Percentiles rank a stretch among this genome's conserved stretches.
Conservation (phyloP, 1,140 invertebrate genomes). For the Drosophila ficusphila region DNA sequence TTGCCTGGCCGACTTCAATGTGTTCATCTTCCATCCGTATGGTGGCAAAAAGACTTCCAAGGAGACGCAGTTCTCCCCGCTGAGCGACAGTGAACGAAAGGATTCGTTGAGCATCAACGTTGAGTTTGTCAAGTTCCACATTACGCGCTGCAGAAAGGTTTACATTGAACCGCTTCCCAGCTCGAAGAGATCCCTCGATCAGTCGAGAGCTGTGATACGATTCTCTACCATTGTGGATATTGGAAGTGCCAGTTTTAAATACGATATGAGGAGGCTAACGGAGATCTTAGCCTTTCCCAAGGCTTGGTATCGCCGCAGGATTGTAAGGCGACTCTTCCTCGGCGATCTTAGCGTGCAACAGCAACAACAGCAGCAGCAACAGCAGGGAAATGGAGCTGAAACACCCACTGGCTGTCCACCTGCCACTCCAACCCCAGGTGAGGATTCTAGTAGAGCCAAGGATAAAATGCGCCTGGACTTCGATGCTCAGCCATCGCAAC, state of each 20-base stretch:
- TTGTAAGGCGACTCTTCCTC: conserved; percentile 96
- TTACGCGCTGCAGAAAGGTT: conserved; percentile 94
- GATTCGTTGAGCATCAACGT: conserved; percentile 98
- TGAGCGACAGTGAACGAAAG: conserved; percentile 95
- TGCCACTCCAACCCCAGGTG: conserved; percentile 62
- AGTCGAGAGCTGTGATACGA: conserved; percentile 91
- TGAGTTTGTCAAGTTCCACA: conserved; percentile 98
- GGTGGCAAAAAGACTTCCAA: conserved; percentile 95
- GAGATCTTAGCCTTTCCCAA: conserved; percentile 99
- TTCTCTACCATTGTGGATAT: conserved; percentile 98
- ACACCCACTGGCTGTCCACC: conserved; percentile 48
- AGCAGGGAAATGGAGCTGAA: conserved; percentile 33
- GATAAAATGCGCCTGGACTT: conserved; percentile 70
- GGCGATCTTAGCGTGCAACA: conserved; percentile 91
- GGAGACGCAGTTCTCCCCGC: conserved; percentile 93
- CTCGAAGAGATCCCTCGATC: conserved; percentile 84
- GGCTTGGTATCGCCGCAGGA: conserved; percentile 97
- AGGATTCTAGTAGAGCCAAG: conserved; percentile 50
- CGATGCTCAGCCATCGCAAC: conserved; percentile 36
- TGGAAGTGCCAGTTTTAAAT: conserved; percentile 99
- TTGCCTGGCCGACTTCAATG: conserved; percentile 97
- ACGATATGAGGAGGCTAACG: conserved; percentile 98
- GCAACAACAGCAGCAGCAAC: conserved; percentile 64
- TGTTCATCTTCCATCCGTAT: conserved; percentile 99
- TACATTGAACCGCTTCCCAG: conserved; percentile 88